Percentiles rank a stretch among this genome's conserved stretches.
These are phyloP conservation scores for Drosophila watanabei DNA, from an alignment of 1,140 invertebrate genomes.

Conservation along the genomic window DNA sequence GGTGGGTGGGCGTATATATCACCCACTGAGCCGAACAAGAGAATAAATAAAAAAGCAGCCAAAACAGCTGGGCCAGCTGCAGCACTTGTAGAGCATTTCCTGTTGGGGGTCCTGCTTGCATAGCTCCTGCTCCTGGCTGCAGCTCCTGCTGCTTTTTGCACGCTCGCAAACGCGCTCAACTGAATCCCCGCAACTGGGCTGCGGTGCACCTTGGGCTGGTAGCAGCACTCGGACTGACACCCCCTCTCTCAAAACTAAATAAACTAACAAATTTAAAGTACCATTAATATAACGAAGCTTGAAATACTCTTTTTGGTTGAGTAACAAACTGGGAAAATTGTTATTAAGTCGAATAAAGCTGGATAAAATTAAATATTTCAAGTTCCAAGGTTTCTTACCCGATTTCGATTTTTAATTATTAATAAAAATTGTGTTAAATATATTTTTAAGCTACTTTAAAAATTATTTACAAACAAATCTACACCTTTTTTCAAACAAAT, in stretches of 20 bases:
- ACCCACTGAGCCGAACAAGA: conserved; percentile 13
- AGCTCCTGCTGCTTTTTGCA: conserved; percentile 68
- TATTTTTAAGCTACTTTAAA: no score
- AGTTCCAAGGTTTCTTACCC: neutral
- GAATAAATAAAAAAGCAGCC: conserved; percentile 11
- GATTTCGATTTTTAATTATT: neutral
- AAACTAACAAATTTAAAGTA: conserved; percentile 36
- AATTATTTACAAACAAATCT: no score
- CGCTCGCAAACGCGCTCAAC: conserved; percentile 78
- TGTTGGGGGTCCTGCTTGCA: conserved; percentile 16
- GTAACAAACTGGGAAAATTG: neutral
- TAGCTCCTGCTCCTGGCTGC: conserved; percentile 10
- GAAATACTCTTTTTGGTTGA: conserved; percentile 6
- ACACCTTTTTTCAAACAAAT: no score
- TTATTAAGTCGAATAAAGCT: neutral
- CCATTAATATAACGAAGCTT: conserved; percentile 3
- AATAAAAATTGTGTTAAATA: no score
- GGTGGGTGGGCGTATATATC: conserved; percentile 12
- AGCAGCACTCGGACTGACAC: conserved; percentile 9
- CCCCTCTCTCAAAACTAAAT: conserved; percentile 34
- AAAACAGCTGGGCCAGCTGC: conserved; percentile 70
- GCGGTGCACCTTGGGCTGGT: conserved; percentile 68
- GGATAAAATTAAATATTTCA: neutral
- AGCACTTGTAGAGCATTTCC: conserved; percentile 81
- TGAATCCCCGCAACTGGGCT: conserved; percentile 64